Percentiles rank a stretch among this genome's conserved stretches.
Evolutionary conservation across 2,113 vertebrate genomes (phyloP).

Genomic region (Atherinomorus stipes): DNA sequence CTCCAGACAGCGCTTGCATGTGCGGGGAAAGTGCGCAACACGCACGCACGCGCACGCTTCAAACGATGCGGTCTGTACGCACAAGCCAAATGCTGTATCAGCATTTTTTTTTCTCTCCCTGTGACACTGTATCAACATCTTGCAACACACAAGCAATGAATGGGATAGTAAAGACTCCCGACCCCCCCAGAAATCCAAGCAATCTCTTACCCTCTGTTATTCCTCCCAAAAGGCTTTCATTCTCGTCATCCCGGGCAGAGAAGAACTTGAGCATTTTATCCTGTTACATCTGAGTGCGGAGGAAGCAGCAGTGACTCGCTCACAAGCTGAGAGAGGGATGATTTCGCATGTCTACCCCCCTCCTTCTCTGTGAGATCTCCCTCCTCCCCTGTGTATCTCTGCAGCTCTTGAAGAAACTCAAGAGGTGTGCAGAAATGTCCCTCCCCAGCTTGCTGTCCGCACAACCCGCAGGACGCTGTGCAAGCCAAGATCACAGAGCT

Average conservation of each 20-base stretch:
- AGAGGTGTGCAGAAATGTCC: conserved; percentile 73
- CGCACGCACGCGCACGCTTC: conserved; percentile 16
- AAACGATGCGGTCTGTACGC: conserved; percentile 47
- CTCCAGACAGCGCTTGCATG: background rate
- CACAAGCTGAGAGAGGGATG: conserved; percentile 52
- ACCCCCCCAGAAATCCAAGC: background rate
- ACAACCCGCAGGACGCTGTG: conserved; percentile 40
- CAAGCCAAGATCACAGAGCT: conserved; percentile 45
- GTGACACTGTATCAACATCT: conserved; percentile 28
- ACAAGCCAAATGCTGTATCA: conserved; percentile 65
- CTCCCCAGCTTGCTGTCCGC: conserved; percentile 51
- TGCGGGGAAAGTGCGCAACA: conserved; percentile 24
- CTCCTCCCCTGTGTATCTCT: conserved; percentile 65
- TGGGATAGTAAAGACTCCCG: conserved; percentile 8
- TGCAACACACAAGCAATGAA: conserved; percentile 10
- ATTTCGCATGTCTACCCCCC: conserved; percentile 50
- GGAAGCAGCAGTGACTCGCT: conserved; percentile 48
- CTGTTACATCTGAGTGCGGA: conserved; percentile 51
- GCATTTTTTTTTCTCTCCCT: conserved; percentile 39
- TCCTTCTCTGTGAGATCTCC: conserved; percentile 11
- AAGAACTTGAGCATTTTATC: conserved; percentile 81
- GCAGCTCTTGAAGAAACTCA: conserved; percentile 78
- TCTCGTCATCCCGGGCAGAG: conserved; percentile 79
- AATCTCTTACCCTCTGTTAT: conserved; percentile 73
- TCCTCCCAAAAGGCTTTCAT: conserved; percentile 77